Percentiles rank a stretch among this genome's conserved stretches.
These are phyloP conservation scores for Notarius quadriscutis DNA, from an alignment of 2,113 vertebrate species.

Conservation along the genomic window DNA sequence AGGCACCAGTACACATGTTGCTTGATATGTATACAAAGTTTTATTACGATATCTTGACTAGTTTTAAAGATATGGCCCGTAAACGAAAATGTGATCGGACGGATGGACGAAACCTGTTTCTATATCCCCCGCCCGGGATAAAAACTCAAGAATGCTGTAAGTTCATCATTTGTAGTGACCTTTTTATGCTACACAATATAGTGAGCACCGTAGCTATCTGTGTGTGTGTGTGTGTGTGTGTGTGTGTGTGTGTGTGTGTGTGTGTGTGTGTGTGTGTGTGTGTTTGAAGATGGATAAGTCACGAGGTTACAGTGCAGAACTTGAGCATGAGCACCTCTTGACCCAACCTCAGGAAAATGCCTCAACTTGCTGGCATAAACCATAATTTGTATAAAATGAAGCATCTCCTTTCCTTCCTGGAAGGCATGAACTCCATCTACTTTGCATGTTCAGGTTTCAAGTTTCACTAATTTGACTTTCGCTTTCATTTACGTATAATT, in stretches of 20 bases:
- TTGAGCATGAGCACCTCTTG: not conserved
- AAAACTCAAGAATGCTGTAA: not conserved
- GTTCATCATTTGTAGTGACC: not conserved
- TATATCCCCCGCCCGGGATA: too few species aligned
- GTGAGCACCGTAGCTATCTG: not conserved
- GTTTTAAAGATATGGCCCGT: too few species aligned
- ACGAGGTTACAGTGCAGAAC: not conserved
- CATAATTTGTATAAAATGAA: not conserved
- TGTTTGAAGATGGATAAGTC: not conserved
- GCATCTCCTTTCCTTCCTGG: not conserved
- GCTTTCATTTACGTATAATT: conserved; percentile 10
- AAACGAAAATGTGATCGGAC: too few species aligned
- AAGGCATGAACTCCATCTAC: not conserved
- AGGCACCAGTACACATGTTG: too few species aligned
- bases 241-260: not conserved
- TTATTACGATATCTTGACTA: too few species aligned
- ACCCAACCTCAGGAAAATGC: not conserved
- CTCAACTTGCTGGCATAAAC: not conserved
- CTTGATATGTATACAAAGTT: too few species aligned
- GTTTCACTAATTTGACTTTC: not conserved
- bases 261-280: not conserved
- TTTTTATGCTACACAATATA: not conserved
- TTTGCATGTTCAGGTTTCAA: conserved; percentile 1
- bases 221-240: not conserved
- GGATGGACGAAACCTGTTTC: too few species aligned